Evolutionary conservation across 2,113 vertebrate genomes (phyloP).

Genomic region (Semnopithecus entellus): DNA sequence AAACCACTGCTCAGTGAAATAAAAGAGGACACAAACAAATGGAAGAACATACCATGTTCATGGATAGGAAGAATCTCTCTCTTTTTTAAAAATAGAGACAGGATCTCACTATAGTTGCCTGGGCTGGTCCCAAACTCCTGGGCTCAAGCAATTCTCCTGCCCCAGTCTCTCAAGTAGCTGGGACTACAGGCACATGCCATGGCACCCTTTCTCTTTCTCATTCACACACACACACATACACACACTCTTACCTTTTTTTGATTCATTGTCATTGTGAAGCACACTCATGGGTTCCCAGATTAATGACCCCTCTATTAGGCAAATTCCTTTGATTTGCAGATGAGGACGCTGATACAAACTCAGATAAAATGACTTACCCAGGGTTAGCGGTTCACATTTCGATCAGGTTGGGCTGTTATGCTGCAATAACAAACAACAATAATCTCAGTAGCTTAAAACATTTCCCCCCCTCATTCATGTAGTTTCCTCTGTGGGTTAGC

Average conservation of each 20-base stretch:
- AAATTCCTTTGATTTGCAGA: background rate
- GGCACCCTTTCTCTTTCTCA: background rate
- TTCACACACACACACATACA: background rate
- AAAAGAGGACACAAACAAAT: too few species aligned
- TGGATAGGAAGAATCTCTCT: background rate
- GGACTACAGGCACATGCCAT: background rate
- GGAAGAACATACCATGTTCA: too few species aligned
- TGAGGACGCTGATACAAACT: background rate
- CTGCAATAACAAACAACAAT: background rate
- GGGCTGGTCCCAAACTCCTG: background rate
- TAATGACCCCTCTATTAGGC: background rate
- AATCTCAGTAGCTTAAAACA: conserved; percentile 4
- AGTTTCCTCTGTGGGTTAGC: background rate
- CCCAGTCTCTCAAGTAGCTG: background rate
- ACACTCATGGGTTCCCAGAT: background rate
- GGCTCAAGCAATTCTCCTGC: background rate
- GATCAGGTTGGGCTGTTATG: background rate
- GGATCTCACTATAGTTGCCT: background rate
- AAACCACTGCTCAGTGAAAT: too few species aligned
- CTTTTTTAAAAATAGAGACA: background rate
- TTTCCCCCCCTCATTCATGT: background rate
- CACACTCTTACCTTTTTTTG: background rate
- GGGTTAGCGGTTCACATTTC: background rate
- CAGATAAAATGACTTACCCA: background rate
- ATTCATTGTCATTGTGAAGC: background rate